Evolutionary conservation across 2,888 invertebrate species (phyloP).

Genomic region (Mayetiola destructor): DNA sequence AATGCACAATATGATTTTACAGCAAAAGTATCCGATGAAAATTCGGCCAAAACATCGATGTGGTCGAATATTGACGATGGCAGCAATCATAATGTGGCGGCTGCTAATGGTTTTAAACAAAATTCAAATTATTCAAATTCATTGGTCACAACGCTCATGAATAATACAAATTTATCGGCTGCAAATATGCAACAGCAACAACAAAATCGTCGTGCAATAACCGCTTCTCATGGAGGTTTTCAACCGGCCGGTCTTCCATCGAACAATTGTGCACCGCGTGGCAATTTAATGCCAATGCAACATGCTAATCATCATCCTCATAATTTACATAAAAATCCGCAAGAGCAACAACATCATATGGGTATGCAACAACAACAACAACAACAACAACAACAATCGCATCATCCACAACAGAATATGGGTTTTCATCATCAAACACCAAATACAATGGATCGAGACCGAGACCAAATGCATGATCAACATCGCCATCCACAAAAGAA

Average conservation of each 20-base stretch:
- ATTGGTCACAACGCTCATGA: constrained; percentile 17
- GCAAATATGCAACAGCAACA: constrained; percentile 14
- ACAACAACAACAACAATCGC: constrained; percentile 24
- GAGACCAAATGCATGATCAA: neutral
- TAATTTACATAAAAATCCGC: constrained; percentile 16
- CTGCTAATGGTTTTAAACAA: constrained; percentile 20
- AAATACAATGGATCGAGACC: neutral
- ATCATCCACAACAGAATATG: constrained; percentile 20
- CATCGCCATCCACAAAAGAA: constrained; percentile 19
- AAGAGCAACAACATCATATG: constrained; percentile 16
- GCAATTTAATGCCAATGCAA: constrained; percentile 14
- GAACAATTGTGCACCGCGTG: constrained; percentile 16
- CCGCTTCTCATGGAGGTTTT: constrained; percentile 17
- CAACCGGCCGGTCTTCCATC: constrained; percentile 20
- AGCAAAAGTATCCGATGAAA: neutral
- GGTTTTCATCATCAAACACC: constrained; percentile 5
- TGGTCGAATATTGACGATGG: constrained; percentile 20
- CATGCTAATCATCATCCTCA: constrained; percentile 17
- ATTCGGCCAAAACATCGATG: constrained; percentile 9
- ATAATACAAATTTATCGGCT: constrained; percentile 14
- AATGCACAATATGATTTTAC: constrained; percentile 6
- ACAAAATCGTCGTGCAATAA: constrained; percentile 20
- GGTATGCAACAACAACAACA: constrained; percentile 20
- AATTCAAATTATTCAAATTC: constrained; percentile 20
- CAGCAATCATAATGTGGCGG: constrained; percentile 14